These are phyloP conservation scores for Perca schrenkii DNA, from an alignment of 2,113 vertebrate genomes.

Conservation along the genomic window DNA sequence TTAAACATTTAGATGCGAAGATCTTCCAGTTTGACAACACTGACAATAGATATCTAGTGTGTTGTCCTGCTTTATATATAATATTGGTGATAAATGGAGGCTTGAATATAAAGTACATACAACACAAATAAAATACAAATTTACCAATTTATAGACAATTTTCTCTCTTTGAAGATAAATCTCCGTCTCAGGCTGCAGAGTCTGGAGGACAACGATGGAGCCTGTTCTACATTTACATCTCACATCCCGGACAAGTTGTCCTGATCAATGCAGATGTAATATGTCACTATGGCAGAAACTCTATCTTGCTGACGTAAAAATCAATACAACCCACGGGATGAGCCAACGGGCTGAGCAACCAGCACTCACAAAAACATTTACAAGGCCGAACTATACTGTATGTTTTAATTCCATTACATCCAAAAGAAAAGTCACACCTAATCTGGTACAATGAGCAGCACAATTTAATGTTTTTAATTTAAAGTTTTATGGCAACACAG, in stretches of 20 bases:
- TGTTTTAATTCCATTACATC: neutral
- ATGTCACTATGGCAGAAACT: slow-evolving; percentile 63
- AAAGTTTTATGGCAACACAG: neutral
- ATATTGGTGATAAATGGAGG: neutral
- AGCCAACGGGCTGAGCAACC: slow-evolving; percentile 33
- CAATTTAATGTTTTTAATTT: neutral
- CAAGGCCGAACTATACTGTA: neutral
- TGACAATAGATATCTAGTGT: neutral
- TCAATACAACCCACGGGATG: slow-evolving; percentile 41
- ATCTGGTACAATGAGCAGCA: neutral
- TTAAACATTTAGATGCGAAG: neutral
- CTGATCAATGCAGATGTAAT: slow-evolving; percentile 64
- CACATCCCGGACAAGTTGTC: slow-evolving; percentile 50
- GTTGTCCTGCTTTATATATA: neutral
- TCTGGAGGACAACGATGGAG: neutral
- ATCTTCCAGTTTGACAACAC: neutral
- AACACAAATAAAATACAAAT: slow-evolving; percentile 3
- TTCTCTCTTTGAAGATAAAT: neutral
- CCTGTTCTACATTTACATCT: slow-evolving; percentile 27
- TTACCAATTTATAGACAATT: neutral
- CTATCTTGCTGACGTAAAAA: slow-evolving; percentile 50
- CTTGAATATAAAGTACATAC: neutral
- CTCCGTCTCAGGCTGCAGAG: neutral
- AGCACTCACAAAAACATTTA: slow-evolving; percentile 30
- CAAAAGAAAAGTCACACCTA: slow-evolving; percentile 20